Conservation (phyloP, 2,113 vertebrate genomes). For the Halcyon malimbica region DNA sequence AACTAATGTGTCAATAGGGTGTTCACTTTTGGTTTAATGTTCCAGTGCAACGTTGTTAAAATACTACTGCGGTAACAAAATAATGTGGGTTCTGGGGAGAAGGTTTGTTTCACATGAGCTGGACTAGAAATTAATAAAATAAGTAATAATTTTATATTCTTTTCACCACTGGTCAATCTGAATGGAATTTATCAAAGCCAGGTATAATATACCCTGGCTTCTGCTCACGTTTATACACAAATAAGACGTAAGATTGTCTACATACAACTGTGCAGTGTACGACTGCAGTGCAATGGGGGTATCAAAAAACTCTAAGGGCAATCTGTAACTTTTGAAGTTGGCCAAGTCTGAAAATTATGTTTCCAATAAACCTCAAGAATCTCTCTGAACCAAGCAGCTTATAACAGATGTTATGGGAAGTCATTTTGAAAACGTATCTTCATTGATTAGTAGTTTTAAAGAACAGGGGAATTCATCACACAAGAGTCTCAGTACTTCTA, state of each 20-base stretch:
- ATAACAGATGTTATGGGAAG: background rate
- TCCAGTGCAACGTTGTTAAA: background rate
- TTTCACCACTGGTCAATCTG: background rate
- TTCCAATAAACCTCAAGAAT: conserved; percentile 13
- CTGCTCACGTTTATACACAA: background rate
- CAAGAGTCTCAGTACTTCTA: background rate
- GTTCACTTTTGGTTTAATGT: background rate
- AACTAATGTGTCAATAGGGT: background rate
- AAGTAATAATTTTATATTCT: background rate
- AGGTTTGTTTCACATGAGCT: background rate
- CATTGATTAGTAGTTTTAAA: conserved; percentile 19
- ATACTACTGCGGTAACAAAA: background rate
- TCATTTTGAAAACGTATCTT: conserved; percentile 15
- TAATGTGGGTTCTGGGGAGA: background rate
- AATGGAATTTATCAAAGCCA: background rate
- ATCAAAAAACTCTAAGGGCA: background rate
- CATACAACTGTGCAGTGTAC: background rate
- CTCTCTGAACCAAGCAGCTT: background rate
- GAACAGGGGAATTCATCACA: background rate
- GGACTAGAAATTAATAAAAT: background rate
- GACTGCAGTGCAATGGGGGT: background rate
- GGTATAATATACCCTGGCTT: background rate
- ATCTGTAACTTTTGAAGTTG: background rate
- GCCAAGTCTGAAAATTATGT: background rate
- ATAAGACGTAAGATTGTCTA: background rate